phyloP scores from a whole-genome alignment of 2,888 invertebrate genomes.

The Andrena bucephala region DNA sequence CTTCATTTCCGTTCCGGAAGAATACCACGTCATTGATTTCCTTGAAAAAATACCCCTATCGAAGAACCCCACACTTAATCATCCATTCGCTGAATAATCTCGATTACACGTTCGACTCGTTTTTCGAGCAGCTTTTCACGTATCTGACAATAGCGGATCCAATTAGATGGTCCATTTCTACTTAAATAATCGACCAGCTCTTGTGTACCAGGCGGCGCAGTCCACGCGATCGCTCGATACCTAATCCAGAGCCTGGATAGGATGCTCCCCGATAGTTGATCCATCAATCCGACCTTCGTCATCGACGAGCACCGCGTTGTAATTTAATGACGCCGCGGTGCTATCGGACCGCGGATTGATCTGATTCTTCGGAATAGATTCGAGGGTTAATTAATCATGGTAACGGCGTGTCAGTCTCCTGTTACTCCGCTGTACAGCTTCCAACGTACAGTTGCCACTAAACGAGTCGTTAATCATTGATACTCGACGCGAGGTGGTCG shows the following conservation, averaged over 20 bases:
- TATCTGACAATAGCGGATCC: background rate
- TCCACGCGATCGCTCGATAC: conserved; percentile 5
- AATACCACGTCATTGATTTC: too few relatives aligned
- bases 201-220: background rate
- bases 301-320: conserved; percentile 23
- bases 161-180: conserved; percentile 9
- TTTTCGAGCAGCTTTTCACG: background rate
- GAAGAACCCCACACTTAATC: too few relatives aligned
- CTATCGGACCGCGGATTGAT: conserved; percentile 44
- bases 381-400: conserved; percentile 61
- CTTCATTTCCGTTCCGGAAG: too few relatives aligned
- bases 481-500: conserved; percentile 38
- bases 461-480: conserved; percentile 57
- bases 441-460: conserved; percentile 15
- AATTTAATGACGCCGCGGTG: conserved; percentile 23
- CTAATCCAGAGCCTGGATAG: conserved; percentile 12
- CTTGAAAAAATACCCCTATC: too few relatives aligned
- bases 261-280: conserved; percentile 9
- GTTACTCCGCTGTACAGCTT: conserved; percentile 17
- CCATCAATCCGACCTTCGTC: conserved; percentile 26
- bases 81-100: too few relatives aligned
- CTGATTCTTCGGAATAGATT: conserved; percentile 37
- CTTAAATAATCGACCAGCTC: background rate
- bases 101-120: background rate
- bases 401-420: conserved; percentile 49